Conservation (phyloP, 2,113 vertebrate species). For the Terrapene triunguis region DNA sequence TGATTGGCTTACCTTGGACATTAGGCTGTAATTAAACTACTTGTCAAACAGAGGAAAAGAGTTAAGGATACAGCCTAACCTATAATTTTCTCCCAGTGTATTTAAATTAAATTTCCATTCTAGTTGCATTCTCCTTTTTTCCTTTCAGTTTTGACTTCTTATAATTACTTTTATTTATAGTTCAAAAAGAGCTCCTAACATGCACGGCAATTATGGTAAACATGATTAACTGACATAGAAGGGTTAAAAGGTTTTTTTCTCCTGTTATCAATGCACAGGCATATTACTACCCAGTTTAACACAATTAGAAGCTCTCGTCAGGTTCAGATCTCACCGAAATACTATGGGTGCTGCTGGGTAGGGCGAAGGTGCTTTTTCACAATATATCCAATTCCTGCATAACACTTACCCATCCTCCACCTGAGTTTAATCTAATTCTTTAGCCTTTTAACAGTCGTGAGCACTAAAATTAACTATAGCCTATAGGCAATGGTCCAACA, state of each 20-base stretch:
- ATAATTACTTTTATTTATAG: conserved; percentile 61
- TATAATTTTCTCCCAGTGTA: conserved; percentile 27
- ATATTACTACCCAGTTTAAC: background rate
- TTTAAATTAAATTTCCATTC: conserved; percentile 47
- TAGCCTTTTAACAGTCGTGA: conserved; percentile 34
- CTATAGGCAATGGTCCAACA: conserved; percentile 27
- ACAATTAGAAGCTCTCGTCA: background rate
- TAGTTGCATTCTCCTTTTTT: conserved; percentile 39
- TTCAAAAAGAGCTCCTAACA: conserved; percentile 54
- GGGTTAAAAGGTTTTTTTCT: conserved; percentile 34
- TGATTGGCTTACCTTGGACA: background rate
- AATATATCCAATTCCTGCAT: background rate
- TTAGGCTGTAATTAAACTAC: background rate
- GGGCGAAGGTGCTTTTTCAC: background rate
- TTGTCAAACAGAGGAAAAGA: background rate
- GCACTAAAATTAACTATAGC: conserved; percentile 50
- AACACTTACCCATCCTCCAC: background rate
- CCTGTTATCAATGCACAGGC: conserved; percentile 12
- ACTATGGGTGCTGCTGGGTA: background rate
- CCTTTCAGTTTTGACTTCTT: conserved; percentile 48
- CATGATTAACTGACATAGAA: conserved; percentile 33
- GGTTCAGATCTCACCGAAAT: conserved; percentile 29
- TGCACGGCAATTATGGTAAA: background rate
- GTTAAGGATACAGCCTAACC: background rate
- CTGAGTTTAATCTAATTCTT: conserved; percentile 27